Base-by-base conservation (phyloP, 1,140 invertebrate genomes). In the Chironomus striatipennis region DNA sequence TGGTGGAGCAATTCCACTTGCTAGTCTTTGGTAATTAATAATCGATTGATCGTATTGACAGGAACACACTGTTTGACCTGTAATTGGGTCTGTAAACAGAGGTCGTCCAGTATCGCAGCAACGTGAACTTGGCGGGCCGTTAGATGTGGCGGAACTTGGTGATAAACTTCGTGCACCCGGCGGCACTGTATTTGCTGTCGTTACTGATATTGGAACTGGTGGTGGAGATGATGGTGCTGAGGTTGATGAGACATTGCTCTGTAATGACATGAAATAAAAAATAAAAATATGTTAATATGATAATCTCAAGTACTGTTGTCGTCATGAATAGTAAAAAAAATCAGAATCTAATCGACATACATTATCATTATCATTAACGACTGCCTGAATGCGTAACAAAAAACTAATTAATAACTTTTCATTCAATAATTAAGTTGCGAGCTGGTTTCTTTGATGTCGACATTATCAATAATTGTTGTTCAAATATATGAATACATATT, bases 71-170 rank as follows among this genome's bases (percentile, higher is more conserved):
- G 91, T 94, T 83, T 96, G 94, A 18, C 94, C 94, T 65, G 93
- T 96, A 77, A 95, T 86, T 8, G 95, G 94, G 83, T 97, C 94
- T 76, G 94, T 95, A 83, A 95, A 93, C 78, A 97, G 89, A 7
- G 94, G 93, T 70, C 94, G 86, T 70, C 94, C 94, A 74, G 93
- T 95, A 84, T 97, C 95, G 83, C 95, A 97, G 84, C 95, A 97
- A 77, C 91, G 86, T 76, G 85, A 85, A 24, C 84, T 80, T 3
- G 84, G 79, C 10, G 82, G 77, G 42, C 76, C 74, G 73, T n/a
- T 77, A 77, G 79, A n/a, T 76, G 77, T 76, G 18, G 82, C 77
- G 75, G 76, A 78, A 75, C 80, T 83, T 24, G 84, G 85, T 20
- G 83, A 84, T 78, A 83, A 83, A 79, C 84, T 84, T 77, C 84